Percentiles rank a stretch among this genome's conserved stretches.
phyloP scores from a whole-genome alignment of 2,888 invertebrate genomes.

The Myopa testacea region DNA sequence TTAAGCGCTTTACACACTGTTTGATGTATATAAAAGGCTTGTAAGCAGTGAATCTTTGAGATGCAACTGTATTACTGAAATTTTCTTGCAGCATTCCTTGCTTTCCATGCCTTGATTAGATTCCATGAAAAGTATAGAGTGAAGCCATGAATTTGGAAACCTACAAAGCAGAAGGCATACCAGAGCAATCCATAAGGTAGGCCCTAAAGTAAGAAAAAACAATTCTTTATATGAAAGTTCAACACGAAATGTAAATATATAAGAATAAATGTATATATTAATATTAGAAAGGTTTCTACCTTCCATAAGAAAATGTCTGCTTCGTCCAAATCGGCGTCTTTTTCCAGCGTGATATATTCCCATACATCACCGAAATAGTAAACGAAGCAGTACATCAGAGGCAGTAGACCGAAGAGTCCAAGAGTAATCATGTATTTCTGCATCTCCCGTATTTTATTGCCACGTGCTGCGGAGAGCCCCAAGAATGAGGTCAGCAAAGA shows the following conservation, averaged over 20 bases:
- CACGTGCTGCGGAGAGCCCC: conserved; percentile 86
- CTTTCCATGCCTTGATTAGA: conserved; percentile 85
- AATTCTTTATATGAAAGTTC: neutral
- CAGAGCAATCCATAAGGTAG: conserved; percentile 92
- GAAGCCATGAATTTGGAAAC: conserved; percentile 89
- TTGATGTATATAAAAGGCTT: neutral
- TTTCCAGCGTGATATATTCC: conserved; percentile 77
- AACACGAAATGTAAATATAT: neutral
- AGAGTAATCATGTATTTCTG: conserved; percentile 86
- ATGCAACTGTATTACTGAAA: conserved; percentile 70
- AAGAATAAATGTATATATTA: conserved; percentile 39
- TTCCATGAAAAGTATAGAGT: conserved; percentile 87
- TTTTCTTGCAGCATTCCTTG: conserved; percentile 78
- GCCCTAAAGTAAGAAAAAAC: conserved; percentile 73
- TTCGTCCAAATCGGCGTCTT: conserved; percentile 72
- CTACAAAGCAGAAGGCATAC: conserved; percentile 90
- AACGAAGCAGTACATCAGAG: conserved; percentile 82
- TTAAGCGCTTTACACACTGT: neutral
- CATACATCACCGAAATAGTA: conserved; percentile 89
- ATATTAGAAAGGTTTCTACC: conserved; percentile 69
- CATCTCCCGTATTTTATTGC: conserved; percentile 82
- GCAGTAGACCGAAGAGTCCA: conserved; percentile 81
- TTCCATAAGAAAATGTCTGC: conserved; percentile 84
- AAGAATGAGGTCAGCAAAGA: conserved; percentile 87
- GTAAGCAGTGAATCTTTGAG: conserved; percentile 13